Base-by-base conservation (phyloP, 2,797 vertebrate species). In the Potorous gilbertii region DNA sequence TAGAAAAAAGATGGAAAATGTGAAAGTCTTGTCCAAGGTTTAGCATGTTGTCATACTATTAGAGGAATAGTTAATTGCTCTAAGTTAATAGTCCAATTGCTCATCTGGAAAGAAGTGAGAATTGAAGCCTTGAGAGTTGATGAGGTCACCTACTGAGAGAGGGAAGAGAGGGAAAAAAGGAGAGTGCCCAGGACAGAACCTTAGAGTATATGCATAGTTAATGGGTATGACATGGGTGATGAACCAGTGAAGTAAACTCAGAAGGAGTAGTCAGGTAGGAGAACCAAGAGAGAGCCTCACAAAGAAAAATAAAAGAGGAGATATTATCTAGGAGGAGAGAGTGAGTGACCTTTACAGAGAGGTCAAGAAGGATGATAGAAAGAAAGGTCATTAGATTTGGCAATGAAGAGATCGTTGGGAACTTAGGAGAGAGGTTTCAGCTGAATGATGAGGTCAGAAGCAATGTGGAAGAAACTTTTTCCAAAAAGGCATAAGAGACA, bases 381-480 rank as follows among this genome's bases (percentile, higher is more conserved):
- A 62, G 29, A 29, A 62, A 34, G 55, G n/a, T 55, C 34, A 14
- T 5, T 54, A 50, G 9, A 28, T 55, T n/a, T 92, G 12, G 28
- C 66, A 13, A 31, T 3, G 46, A 62, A 62, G 93, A 95, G 40
- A 52, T 87, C 91, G 40, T 11, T 18, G 18, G 62, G 54, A 87
- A 90, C 31, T 3, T 2, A 5, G 87, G 31, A 0, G 29, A 55
- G 59, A 57, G 31, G 56, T 92, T 90, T 56, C 90, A 91, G 13
- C 59, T 91, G 52, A 59, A 52, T 90, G 34, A 14, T 29, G 29
- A 66, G 29, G 54, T 54, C 46, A 50, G n/a, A 94, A 89, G 31
- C n/a, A n/a, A n/a, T n/a, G n/a, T n/a, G n/a, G n/a, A 55, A 95
- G 40, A 18, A 96, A 94, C 92, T 93, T 62, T 94, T 29, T 54